Evolutionary conservation across 2,888 invertebrate genomes (phyloP), one percentile per base, ranked within the genome.

Genomic region (Cataglyphis altisquamis): DNA sequence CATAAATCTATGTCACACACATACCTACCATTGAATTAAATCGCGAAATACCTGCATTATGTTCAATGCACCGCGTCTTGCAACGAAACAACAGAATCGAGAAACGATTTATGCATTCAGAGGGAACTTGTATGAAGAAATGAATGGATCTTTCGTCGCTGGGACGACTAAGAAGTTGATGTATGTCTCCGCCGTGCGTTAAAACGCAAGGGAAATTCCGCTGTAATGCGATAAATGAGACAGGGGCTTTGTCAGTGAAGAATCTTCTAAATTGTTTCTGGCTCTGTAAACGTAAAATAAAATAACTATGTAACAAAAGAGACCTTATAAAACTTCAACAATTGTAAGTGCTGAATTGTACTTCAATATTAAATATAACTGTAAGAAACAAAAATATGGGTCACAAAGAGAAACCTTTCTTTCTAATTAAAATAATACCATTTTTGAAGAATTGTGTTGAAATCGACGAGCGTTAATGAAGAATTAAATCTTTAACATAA

Each of bases 11-110:
- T 29, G 41, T 5, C 52, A 72, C 41, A 72, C 62, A 9, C 10
- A 39, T 15, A 67, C 15, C 8, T 60, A 63, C 57, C 72, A 52
- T 77, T 52, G 75, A 73, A 78, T 82, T 87, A 75, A 88, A 88
- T 77, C 83, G 83, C 67, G 83, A 63, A 72, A 81, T 81, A 70
- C n/a, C 25, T 64, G 67, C 48, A 63, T 68, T 67, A 41, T 73
- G 83, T 66, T 82, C 73, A 83, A 82, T 62, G 74, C 72, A 39
- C n/a, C 67, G 60, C 32, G 29, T 66, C 25, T 32, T 12, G 18
- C 52, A 25, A 52, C 36, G 52, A 66, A 52, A 75, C 66, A 66
- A 75, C 75, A 66, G 75, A 36, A 52, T 66, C 52, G 52, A 75
- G 52, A 66, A 75, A 18, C 21, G 45, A 45, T 74, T 74, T 45